These are phyloP conservation scores for Agelastica alni DNA, from an alignment of 2,888 invertebrate species.

Conservation along the genomic window DNA sequence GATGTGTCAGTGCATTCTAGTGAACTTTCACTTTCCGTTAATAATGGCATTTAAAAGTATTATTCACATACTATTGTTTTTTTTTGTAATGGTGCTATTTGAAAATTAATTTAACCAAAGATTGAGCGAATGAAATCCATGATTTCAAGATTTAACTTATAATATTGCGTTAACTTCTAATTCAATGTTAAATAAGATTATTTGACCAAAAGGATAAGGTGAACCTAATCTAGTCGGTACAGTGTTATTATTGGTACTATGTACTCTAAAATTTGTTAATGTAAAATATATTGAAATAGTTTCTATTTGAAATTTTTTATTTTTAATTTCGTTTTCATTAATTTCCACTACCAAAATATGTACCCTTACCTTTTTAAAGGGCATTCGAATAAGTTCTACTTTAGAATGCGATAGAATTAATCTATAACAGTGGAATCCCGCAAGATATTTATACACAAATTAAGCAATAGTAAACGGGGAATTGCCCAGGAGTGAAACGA, in stretches of 20 bases:
- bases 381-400: no score
- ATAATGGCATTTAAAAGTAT: conserved; percentile 9
- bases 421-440: no score
- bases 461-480: no score
- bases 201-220: conserved; percentile 29
- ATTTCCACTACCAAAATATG: no score
- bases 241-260: conserved; percentile 38
- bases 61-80: conserved; percentile 6
- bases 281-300: conserved; percentile 36
- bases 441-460: no score
- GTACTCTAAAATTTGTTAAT: conserved; percentile 41
- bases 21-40: conserved; percentile 37
- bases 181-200: conserved; percentile 11
- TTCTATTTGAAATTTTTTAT: conserved; percentile 32
- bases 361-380: no score
- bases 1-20: conserved; percentile 42
- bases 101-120: conserved; percentile 22
- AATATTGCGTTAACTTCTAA: conserved; percentile 9
- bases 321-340: no score
- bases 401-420: no score
- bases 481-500: no score
- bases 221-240: conserved; percentile 42
- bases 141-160: not conserved
- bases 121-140: conserved; percentile 11
- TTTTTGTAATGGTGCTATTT: conserved; percentile 16